Evolutionary conservation across 2,797 vertebrate species (phyloP).

Genomic region (Stomatorhinus walkeri): DNA sequence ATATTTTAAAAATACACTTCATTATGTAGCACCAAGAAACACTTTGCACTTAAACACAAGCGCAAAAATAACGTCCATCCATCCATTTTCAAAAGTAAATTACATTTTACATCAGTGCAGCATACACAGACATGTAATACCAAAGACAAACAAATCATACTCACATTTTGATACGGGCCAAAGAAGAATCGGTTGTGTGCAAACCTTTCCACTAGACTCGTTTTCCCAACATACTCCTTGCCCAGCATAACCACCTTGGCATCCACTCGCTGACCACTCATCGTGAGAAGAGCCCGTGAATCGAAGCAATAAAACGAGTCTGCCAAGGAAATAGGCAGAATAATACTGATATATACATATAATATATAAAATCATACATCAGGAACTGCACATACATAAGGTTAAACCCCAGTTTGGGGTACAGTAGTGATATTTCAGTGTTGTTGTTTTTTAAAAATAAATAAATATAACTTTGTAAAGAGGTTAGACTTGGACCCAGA

Average conservation of each 20-base stretch:
- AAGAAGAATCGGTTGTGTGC: constrained; percentile 87
- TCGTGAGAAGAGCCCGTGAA: constrained; percentile 41
- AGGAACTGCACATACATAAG: neutral
- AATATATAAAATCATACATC: too few species aligned
- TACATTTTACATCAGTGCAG: neutral
- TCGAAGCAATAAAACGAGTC: neutral
- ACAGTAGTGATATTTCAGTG: neutral
- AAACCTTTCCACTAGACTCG: constrained; percentile 94
- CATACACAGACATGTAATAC: neutral
- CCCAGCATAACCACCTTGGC: constrained; percentile 97
- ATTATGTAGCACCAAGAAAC: neutral
- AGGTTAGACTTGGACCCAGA: neutral
- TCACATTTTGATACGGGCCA: constrained; percentile 94
- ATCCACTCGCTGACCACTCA: constrained; percentile 88
- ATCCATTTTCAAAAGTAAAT: neutral
- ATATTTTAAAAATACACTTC: neutral
- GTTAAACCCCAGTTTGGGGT: neutral
- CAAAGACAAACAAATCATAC: constrained; percentile 35
- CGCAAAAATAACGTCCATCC: neutral
- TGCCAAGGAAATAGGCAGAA: neutral
- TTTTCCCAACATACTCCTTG: constrained; percentile 94
- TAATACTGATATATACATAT: too few species aligned
- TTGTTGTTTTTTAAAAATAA: neutral
- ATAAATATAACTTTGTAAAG: neutral
- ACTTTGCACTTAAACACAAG: neutral